A percentile compares a stretch with the other conserved stretches of the same genome.
Conservation (phyloP, 2,113 vertebrate species). For the Rousettus leschenaultii region DNA sequence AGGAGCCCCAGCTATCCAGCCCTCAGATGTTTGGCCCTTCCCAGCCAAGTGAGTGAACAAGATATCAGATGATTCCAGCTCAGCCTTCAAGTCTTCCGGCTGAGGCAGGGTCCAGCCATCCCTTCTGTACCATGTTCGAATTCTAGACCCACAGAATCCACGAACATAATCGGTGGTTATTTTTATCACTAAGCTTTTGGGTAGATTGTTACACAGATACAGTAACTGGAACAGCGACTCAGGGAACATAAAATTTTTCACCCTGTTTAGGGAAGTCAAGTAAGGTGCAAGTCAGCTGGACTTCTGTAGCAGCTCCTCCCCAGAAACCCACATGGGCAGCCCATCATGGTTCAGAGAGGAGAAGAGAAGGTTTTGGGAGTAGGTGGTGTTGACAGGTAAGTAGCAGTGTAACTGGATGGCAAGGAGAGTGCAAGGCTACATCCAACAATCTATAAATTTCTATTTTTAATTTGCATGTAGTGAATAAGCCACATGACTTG, state of each 20-base stretch:
- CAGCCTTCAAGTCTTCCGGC: neutral
- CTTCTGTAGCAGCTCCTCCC: neutral
- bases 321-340: too few relatives aligned
- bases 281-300: neutral
- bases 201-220: neutral
- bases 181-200: neutral
- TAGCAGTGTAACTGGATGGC: too few relatives aligned
- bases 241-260: neutral
- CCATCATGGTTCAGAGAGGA: neutral
- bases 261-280: neutral
- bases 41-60: neutral
- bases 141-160: neutral
- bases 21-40: neutral
- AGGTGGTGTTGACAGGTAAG: neutral
- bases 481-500: neutral
- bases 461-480: neutral
- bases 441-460: neutral
- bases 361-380: neutral
- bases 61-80: neutral
- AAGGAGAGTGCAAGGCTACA: neutral
- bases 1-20: neutral
- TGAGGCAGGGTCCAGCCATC: neutral
- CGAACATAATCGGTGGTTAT: neutral
- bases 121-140: neutral
- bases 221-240: neutral